Evolutionary conservation across 2,888 invertebrate species (phyloP), one percentile per base, ranked within the genome.

Genomic region (Drosophila stalkeri): DNA sequence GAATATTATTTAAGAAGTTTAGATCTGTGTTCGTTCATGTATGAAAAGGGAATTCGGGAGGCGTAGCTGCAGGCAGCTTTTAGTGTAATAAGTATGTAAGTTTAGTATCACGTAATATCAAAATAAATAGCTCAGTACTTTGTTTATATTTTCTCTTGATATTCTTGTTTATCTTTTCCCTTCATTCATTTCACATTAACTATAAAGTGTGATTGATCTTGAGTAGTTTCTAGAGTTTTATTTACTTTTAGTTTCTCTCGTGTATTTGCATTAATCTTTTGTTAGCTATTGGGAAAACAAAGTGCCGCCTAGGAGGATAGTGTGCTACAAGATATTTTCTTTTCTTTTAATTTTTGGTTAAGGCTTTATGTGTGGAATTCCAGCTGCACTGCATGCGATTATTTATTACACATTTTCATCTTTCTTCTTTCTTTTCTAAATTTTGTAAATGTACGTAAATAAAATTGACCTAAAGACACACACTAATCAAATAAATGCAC

Each of bases 101-200:
- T 87, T 85, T 82, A 89, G 87, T 86, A 89, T 86, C 89, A 89
- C 89, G 88, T 87, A 87, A 89, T 87, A 89, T 86, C 86, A 89
- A 86, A 83, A 86, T 80, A 85, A 86, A 76, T 85, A 77, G 80
- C 71, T 86, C 86, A 86, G 89, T 86, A 89, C 89, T 76, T 89
- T 80, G 61, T 67, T 72, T 55, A 71, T 68, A 49, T 75, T 52
- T 83, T 54, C 46, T 64, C 55, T 69, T 72, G 55, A 67, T 78
- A 61, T 57, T 69, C 20, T 37, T 63, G 39, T 49, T 62, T 62
- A 14, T 14, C 33, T 43, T 27, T 47, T 51, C 51, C 18, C 62
- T 35, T 60, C 57, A 27, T 63, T 55, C 72, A 39, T 60, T 60
- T 44, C 69, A 65, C 49, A 62, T 74, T 70, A 74, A 64, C 76